Percentiles rank a stretch among this genome's conserved stretches.
Evolutionary conservation across 1,140 invertebrate species (phyloP).

Genomic region (Andrena cerasifolii): DNA sequence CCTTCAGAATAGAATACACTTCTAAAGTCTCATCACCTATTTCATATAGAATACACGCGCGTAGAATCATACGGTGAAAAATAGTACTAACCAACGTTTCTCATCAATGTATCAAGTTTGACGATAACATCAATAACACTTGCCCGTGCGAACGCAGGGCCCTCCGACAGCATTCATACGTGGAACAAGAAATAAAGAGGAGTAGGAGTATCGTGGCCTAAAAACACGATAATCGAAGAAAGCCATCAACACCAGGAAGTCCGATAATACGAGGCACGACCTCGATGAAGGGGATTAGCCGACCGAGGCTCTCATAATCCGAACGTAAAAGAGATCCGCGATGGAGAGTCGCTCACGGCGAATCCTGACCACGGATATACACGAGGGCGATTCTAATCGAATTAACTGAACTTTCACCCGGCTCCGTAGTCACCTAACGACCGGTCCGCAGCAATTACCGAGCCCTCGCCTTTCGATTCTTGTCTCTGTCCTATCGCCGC

Average conservation of each 20-base stretch:
- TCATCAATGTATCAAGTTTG: too few species aligned
- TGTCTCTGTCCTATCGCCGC: slow-evolving; percentile 21
- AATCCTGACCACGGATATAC: slow-evolving; percentile 68
- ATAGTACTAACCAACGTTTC: too few species aligned
- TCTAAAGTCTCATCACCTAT: too few species aligned
- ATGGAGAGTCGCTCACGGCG: slow-evolving; percentile 58
- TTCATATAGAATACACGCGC: too few species aligned
- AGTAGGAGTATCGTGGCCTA: background rate
- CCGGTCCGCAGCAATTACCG: slow-evolving; percentile 65
- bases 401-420: slow-evolving; percentile 76
- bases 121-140: too few species aligned
- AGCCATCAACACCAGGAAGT: slow-evolving; percentile 54
- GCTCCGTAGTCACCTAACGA: slow-evolving; percentile 58
- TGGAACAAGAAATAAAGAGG: too few species aligned
- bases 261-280: slow-evolving; percentile 45
- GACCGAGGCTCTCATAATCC: slow-evolving; percentile 50
- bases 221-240: slow-evolving; percentile 34
- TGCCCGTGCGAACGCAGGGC: too few species aligned
- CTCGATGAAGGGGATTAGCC: slow-evolving; percentile 30
- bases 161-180: too few species aligned
- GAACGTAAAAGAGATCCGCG: slow-evolving; percentile 50
- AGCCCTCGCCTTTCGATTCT: slow-evolving; percentile 48
- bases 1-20: too few species aligned
- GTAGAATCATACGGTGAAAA: too few species aligned
- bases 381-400: slow-evolving; percentile 74